Base-by-base conservation (phyloP, 2,113 vertebrate genomes). In the Conger conger region DNA sequence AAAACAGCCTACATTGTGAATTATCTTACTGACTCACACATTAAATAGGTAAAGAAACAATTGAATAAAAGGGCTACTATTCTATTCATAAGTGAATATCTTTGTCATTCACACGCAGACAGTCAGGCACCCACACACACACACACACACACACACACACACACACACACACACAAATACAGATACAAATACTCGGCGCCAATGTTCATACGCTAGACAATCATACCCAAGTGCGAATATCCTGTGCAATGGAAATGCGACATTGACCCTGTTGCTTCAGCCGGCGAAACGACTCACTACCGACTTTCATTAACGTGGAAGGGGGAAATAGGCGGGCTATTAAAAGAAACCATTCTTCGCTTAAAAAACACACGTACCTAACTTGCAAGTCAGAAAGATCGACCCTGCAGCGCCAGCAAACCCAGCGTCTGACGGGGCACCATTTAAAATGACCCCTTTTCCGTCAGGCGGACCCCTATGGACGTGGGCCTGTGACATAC, bases 401-500 rank as follows among this genome's bases (percentile, higher is more conserved):
- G 68, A 73, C 68, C 68, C 40, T 57, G 50, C 17, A 50, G 45
- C 80, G 20, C 79, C 76, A 81, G 76, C 17, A 60, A 84, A 78
- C 50, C 42, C 36, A 81, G 45, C 87, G 80, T 38, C 57, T 45
- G 27, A 85, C 81, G 53, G 82, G 85, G 85, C 45, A 63, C 79
- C 90, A 88, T 91, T 91, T 90, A 90, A 88, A 57, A 37, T 37
- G 87, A 87, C 82, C 88, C 84, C 85, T 87, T 90, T 89, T 84
- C 83, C 84, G 81, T 57, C 42, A 79, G 77, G 80, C 87, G 82
- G 85, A 89, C 86, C 85, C 89, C 80, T 87, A 77, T 90, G 88
- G 86, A 88, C 86, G 90, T 15, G 88, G 87, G 91, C 91, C 89
- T 91, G 89, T 88, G 92, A 90, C 88, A 91, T 92, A 91, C 89